Conservation (phyloP, 2,113 vertebrate genomes). For the Physeter macrocephalus region DNA sequence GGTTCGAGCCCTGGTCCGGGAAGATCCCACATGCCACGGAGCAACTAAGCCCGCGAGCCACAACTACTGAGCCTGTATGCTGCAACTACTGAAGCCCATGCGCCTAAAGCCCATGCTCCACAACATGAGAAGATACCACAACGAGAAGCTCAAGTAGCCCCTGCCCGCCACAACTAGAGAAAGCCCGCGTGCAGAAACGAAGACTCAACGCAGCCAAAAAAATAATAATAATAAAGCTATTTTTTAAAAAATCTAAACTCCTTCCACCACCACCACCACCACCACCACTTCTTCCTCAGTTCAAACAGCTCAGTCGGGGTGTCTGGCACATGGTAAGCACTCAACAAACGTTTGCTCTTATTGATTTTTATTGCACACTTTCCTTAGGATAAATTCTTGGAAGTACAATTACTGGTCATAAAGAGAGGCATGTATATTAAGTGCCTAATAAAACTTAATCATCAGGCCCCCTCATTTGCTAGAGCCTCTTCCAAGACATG, state of each 20-base stretch:
- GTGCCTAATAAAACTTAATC: background rate
- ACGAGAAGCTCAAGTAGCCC: too few species aligned
- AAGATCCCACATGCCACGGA: too few species aligned
- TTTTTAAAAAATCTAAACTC: background rate
- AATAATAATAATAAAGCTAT: too few species aligned
- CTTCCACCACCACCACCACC: background rate
- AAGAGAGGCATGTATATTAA: background rate
- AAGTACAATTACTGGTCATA: background rate
- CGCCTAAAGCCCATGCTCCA: too few species aligned
- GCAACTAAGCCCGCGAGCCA: too few species aligned
- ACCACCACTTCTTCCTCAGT: background rate
- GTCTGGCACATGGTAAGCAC: background rate
- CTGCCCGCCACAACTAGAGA: too few species aligned
- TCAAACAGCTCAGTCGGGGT: background rate
- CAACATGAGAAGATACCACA: too few species aligned
- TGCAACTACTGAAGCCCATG: too few species aligned
- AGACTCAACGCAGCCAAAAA: too few species aligned
- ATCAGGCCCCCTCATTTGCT: background rate
- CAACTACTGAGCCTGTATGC: too few species aligned
- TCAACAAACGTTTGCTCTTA: background rate
- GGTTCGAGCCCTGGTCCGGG: too few species aligned
- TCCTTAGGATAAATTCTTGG: background rate
- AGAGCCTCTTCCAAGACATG: background rate
- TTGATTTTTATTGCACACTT: background rate
- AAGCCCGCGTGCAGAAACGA: too few species aligned